Conservation (phyloP, 2,888 invertebrate species). For the Ariolimax columbianus region DNA sequence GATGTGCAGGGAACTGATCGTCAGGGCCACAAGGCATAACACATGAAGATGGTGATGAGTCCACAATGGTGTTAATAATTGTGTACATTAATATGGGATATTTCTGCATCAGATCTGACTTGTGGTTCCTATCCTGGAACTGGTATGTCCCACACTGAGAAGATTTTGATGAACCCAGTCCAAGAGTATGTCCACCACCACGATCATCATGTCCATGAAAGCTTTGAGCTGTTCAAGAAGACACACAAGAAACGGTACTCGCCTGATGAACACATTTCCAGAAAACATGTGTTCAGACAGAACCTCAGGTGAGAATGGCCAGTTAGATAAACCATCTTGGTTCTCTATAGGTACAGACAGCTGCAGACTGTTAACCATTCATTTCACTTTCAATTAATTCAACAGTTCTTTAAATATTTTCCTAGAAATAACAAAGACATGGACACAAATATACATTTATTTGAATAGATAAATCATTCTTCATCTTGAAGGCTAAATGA, state of each 20-base stretch:
- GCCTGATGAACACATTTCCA: constrained; percentile 83
- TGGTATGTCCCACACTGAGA: constrained; percentile 80
- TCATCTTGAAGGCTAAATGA: too few relatives aligned
- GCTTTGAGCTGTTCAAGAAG: constrained; percentile 87
- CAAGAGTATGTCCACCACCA: constrained; percentile 89
- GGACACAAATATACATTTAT: too few relatives aligned
- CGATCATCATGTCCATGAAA: constrained; percentile 83
- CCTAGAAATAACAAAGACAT: too few relatives aligned
- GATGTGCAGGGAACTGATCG: too few relatives aligned
- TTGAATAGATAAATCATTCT: too few relatives aligned
- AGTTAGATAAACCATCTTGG: neutral
- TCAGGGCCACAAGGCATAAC: too few relatives aligned
- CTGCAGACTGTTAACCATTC: neutral
- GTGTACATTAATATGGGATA: too few relatives aligned
- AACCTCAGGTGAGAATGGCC: constrained; percentile 82
- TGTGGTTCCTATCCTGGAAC: constrained; percentile 89
- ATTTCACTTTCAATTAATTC: too few relatives aligned
- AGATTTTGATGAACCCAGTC: constrained; percentile 92
- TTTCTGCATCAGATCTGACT: constrained; percentile 63
- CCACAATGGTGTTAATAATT: too few relatives aligned
- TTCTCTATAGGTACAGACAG: neutral
- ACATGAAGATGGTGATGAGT: too few relatives aligned
- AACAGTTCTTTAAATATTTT: too few relatives aligned
- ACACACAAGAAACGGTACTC: constrained; percentile 86
- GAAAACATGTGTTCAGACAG: constrained; percentile 90